A percentile compares a stretch with the other conserved stretches of the same genome.
Evolutionary conservation across 2,888 invertebrate genomes (phyloP).

Genomic region (Cheilosia pagana): DNA sequence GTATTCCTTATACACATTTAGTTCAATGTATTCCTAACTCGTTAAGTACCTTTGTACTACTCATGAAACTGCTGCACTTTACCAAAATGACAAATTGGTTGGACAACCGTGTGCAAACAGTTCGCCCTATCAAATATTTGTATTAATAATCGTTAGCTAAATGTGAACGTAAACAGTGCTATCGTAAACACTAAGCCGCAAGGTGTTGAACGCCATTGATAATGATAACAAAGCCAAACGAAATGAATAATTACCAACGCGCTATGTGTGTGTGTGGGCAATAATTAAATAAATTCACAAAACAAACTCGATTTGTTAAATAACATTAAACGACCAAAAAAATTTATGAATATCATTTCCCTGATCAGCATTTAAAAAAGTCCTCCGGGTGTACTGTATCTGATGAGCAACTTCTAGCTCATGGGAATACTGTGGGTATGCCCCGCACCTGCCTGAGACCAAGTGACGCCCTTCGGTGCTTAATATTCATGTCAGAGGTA

Average conservation of each 20-base stretch:
- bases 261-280: too few species aligned
- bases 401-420: neutral
- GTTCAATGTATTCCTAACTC: neutral
- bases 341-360: neutral
- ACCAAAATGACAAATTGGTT: constrained; percentile 20
- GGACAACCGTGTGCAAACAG: constrained; percentile 32
- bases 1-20: neutral
- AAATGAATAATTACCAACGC: neutral
- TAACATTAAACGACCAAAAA: neutral
- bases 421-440: neutral
- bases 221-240: constrained; percentile 4
- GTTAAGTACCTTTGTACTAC: neutral
- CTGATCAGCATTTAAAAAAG: neutral
- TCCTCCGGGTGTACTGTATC: neutral
- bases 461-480: constrained; percentile 18
- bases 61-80: neutral
- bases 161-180: constrained; percentile 45
- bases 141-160: constrained; percentile 21
- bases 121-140: neutral
- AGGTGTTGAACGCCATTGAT: constrained; percentile 30
- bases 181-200: constrained; percentile 10
- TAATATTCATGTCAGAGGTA: constrained; percentile 26
- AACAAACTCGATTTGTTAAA: neutral
- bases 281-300: too few species aligned
- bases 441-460: too few species aligned